Base-by-base conservation (phyloP, 2,113 vertebrate genomes). In the Ceratotherium simum region DNA sequence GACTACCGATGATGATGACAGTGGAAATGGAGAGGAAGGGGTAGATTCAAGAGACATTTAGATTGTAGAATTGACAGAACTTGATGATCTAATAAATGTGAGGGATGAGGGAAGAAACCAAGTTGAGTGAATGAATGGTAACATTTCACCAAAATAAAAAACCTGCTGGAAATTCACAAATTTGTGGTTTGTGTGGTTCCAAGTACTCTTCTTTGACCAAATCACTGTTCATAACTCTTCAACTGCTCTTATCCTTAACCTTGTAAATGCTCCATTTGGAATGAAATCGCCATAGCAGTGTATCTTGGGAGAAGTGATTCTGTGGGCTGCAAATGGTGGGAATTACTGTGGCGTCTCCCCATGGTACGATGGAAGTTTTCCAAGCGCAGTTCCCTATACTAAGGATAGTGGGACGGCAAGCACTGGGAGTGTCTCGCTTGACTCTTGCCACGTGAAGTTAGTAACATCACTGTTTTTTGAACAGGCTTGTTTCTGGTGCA, bases 401-500 rank as follows among this genome's bases (percentile, higher is more conserved):
- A 80, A 94, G 46, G 81, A 72, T 31, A 33, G 64, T 70, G 33
- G 46, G 81, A n/a, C 84, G 85, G 36, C 33, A 90, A 95, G 23
- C 58, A 36, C 2, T 64, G 33, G 33, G 17, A 54, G 1, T 86
- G 48, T 83, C 54, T 73, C 76, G 42, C 54, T 93, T 92, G 69
- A 73, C n/a, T 64, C 79, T 92, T 96, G 73, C 16, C 65, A 54
- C n/a, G 6, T 78, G 51, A 83, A 36, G 16, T 87, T 96, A 92
- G 81, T 94, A 85, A 95, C 21, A 82, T 88, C 8, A 8, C 73
- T 98, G 27, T 96, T 97, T 92, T 91, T 48, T 91, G 67, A 91
- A 96, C 97, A 99, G 99, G 99, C 99, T 99, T 95, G 99, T 99
- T 79, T 99, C 99, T 82, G 99, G 99, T 3, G 98, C 99, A 21